Conservation (phyloP, 2,113 vertebrate genomes). For the Dascyllus trimaculatus region DNA sequence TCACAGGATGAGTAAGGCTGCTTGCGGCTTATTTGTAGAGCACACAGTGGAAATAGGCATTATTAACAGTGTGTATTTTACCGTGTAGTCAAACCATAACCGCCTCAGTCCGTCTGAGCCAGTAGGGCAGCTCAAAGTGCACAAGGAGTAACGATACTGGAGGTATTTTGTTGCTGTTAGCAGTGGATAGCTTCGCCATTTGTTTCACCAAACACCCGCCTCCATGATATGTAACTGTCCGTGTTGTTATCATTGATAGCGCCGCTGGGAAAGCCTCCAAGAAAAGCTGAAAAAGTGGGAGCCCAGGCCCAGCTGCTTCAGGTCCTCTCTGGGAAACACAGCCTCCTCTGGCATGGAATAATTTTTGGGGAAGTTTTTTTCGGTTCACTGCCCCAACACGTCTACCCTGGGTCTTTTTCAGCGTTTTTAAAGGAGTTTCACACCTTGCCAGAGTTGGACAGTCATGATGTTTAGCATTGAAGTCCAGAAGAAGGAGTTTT, state of each 20-base stretch:
- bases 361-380: background rate
- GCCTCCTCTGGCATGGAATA: constrained; percentile 58
- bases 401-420: too few relatives aligned
- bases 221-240: background rate
- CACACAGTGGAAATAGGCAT: background rate
- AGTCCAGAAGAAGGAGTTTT: too few relatives aligned
- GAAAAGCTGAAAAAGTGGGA: constrained; percentile 30
- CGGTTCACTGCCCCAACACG: background rate
- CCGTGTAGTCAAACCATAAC: background rate
- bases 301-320: constrained; percentile 30
- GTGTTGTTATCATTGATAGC: constrained; percentile 41
- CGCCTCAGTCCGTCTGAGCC: constrained; percentile 20
- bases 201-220: constrained; percentile 7
- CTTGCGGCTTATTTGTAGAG: background rate
- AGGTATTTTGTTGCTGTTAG: constrained; percentile 2
- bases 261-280: constrained; percentile 18
- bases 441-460: constrained; percentile 30
- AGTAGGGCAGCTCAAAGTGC: constrained; percentile 51
- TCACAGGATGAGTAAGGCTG: background rate
- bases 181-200: background rate
- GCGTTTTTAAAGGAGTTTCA: constrained; percentile 11
- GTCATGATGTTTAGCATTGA: constrained; percentile 12
- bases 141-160: constrained; percentile 4
- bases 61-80: constrained; percentile 31
- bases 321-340: constrained; percentile 4